Evolutionary conservation across 2,888 invertebrate species (phyloP).

Genomic region (Panopea generosa): DNA sequence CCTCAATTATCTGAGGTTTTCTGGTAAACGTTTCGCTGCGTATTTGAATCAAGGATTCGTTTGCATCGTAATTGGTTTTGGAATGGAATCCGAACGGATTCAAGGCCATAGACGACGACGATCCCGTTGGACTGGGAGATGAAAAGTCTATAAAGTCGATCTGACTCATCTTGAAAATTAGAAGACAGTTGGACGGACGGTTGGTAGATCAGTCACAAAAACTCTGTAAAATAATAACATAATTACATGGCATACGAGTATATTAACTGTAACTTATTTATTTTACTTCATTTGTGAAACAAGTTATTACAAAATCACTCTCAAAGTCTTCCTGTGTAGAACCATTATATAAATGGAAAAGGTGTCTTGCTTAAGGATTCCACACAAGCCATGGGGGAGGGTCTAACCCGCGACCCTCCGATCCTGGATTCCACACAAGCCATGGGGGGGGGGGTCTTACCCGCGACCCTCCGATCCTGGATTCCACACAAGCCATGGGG

Average conservation of each 20-base stretch:
- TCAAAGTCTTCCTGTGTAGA: too few relatives aligned
- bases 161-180: conserved; percentile 57
- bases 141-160: conserved; percentile 59
- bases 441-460: too few relatives aligned
- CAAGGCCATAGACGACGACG: conserved; percentile 68
- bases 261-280: too few relatives aligned
- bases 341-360: too few relatives aligned
- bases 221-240: not conserved
- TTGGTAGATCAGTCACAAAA: not conserved
- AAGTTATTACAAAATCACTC: too few relatives aligned
- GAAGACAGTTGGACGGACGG: not conserved
- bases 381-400: too few relatives aligned
- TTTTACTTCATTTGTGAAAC: too few relatives aligned
- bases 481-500: too few relatives aligned
- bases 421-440: too few relatives aligned
- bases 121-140: conserved; percentile 60
- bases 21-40: conserved; percentile 74
- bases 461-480: too few relatives aligned
- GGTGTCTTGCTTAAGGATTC: too few relatives aligned
- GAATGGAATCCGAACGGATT: conserved; percentile 80
- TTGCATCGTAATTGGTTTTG: conserved; percentile 79
- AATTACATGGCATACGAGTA: not conserved
- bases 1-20: conserved; percentile 60
- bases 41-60: conserved; percentile 74
- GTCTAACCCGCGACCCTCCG: too few relatives aligned